A percentile compares a stretch with the other conserved stretches of the same genome.
Evolutionary conservation across 2,113 vertebrate species (phyloP).

Genomic region (Epinephelus cyanopodus): DNA sequence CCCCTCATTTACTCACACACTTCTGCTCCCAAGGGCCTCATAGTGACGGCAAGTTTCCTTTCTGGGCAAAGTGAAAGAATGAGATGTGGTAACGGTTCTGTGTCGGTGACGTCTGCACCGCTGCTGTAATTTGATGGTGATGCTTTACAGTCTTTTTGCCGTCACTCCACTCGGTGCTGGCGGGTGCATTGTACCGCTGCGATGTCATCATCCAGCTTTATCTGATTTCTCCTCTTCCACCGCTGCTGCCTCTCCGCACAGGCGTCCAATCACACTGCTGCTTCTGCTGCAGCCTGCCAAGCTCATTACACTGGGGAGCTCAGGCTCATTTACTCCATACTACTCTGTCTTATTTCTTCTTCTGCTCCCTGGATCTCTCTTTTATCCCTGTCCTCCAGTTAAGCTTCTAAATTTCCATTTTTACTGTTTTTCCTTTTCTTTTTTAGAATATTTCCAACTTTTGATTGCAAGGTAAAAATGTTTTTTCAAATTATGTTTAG

Average conservation of each 20-base stretch:
- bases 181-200: not conserved
- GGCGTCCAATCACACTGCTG: slow-evolving; percentile 27
- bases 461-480: not conserved
- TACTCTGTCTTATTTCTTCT: not conserved
- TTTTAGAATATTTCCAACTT: too few relatives aligned
- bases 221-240: slow-evolving; percentile 29
- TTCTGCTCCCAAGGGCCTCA: not conserved
- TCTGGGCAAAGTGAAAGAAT: not conserved
- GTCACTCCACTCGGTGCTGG: slow-evolving; percentile 7
- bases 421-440: not conserved
- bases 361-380: slow-evolving; percentile 13
- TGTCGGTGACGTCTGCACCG: slow-evolving; percentile 3
- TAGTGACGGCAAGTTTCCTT: not conserved
- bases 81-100: not conserved
- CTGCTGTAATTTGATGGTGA: slow-evolving; percentile 22
- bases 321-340: slow-evolving; percentile 29
- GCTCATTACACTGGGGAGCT: slow-evolving; percentile 39
- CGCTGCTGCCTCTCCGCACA: not conserved
- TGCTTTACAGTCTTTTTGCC: slow-evolving; percentile 11
- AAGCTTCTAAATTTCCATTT: not conserved
- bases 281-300: slow-evolving; percentile 36
- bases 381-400: not conserved
- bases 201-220: slow-evolving; percentile 33
- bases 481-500: not conserved
- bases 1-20: slow-evolving; percentile 7